phyloP scores from a whole-genome alignment of 2,113 vertebrate genomes.

The Mirounga angustirostris region DNA sequence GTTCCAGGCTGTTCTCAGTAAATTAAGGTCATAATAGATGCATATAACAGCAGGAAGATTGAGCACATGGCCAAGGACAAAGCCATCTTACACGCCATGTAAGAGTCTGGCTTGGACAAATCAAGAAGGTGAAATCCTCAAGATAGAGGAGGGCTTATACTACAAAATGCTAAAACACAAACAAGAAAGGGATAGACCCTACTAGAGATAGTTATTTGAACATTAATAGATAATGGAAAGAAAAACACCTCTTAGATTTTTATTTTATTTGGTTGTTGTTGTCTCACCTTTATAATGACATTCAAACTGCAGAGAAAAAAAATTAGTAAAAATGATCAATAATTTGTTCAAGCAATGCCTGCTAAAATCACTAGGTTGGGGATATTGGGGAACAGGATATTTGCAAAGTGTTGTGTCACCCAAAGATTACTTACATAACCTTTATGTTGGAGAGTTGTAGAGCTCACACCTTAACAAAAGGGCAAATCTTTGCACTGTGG shows the following conservation, averaged over 20 bases:
- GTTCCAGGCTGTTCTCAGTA: slow-evolving; percentile 32
- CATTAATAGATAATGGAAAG: background rate
- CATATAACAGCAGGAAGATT: background rate
- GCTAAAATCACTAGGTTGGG: background rate
- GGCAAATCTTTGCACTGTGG: background rate
- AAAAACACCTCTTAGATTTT: background rate
- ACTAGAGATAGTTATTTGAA: background rate
- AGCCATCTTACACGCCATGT: background rate
- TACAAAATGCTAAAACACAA: background rate
- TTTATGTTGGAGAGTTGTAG: background rate
- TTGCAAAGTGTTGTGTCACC: background rate
- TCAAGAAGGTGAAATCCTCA: background rate
- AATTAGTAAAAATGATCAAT: background rate
- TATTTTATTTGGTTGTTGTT: background rate
- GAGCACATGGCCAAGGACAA: slow-evolving; percentile 17
- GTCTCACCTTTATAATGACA: background rate
- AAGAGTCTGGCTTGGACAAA: background rate
- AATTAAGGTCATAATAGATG: slow-evolving; percentile 29
- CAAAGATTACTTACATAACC: background rate
- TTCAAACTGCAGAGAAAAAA: background rate
- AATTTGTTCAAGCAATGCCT: background rate
- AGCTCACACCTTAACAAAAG: background rate
- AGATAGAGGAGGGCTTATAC: background rate
- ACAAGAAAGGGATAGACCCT: background rate
- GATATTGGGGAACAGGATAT: background rate